phyloP scores from a whole-genome alignment of 2,113 vertebrate genomes.

The Gorsachius goisagi region DNA sequence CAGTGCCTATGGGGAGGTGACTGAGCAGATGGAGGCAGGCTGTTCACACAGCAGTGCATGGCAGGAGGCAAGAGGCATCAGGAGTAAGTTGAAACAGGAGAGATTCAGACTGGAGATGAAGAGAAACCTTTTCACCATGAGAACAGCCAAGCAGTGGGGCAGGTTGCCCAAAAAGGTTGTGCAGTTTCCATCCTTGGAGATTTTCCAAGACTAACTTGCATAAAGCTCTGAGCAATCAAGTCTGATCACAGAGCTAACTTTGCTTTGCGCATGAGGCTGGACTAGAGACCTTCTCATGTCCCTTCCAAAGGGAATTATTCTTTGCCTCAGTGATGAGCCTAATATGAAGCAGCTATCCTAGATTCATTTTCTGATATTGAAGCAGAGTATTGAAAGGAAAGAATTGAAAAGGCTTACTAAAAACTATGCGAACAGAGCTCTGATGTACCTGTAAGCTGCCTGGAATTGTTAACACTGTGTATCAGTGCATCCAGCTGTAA shows the following conservation, averaged over 20 bases:
- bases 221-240: background rate
- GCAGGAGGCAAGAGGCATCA: background rate
- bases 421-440: background rate
- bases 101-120: background rate
- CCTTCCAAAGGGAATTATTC: background rate
- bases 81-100: background rate
- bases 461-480: background rate
- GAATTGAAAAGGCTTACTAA: background rate
- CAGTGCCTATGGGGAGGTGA: fast-evolving
- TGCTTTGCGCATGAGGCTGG: background rate
- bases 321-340: background rate
- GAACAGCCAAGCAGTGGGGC: background rate
- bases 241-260: background rate
- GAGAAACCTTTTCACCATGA: background rate
- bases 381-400: background rate
- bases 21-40: background rate
- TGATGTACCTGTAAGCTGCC: background rate
- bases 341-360: background rate
- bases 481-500: background rate
- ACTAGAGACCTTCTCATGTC: background rate
- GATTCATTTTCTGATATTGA: background rate
- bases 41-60: background rate
- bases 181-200: background rate
- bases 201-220: background rate
- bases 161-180: background rate